Base-by-base conservation (phyloP, 2,797 vertebrate genomes). In the Sebastes iracundus region DNA sequence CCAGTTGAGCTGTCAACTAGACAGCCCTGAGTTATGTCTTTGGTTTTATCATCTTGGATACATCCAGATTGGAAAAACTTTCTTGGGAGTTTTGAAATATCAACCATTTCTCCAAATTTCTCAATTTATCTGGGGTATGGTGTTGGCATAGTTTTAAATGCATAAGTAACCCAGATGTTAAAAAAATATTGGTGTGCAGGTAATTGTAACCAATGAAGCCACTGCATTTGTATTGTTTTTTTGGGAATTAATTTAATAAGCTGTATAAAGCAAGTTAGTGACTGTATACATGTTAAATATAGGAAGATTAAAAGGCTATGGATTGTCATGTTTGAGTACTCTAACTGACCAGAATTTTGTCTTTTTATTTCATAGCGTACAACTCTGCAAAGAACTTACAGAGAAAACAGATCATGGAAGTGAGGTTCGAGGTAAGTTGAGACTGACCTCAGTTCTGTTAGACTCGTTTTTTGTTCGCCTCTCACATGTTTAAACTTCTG, bases 381-480 rank as follows among this genome's bases (percentile, higher is more conserved):
- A 99, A 72, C 96, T 99, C 77, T 99, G 98, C 95, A 98, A 97
- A 87, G 91, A 94, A 58, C 96, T 99, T 68, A 96, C 96, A 92
- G 97, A 98, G 91, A 97, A 96, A 96, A 96, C 93, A 77, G 94
- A 96, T 79, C 96, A 97, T 95, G 96, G 93, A 91, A 94, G 94
- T 77, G 94, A 96, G 82, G 93, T 96, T 87, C 97, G 94, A 97
- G 97, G 98, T 99, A 95, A 96, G 96, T 86, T 52, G 18, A 49
- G 11, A 42, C 49, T 61, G 2, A 38, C n/a, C 7, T 46, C 18
- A 3, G 2, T 75, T 69, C 7, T 65, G 1, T 58, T 72, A 22
- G 8, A 18, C 10, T 33, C 4, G 1, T 65, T 12, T 62, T 70
- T 27, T n/a, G 10, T 30, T 33, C 11, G 6, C 16, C 9, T 46